Evolutionary conservation across 2,888 invertebrate species (phyloP).

Genomic region (Mythimna vitellina): DNA sequence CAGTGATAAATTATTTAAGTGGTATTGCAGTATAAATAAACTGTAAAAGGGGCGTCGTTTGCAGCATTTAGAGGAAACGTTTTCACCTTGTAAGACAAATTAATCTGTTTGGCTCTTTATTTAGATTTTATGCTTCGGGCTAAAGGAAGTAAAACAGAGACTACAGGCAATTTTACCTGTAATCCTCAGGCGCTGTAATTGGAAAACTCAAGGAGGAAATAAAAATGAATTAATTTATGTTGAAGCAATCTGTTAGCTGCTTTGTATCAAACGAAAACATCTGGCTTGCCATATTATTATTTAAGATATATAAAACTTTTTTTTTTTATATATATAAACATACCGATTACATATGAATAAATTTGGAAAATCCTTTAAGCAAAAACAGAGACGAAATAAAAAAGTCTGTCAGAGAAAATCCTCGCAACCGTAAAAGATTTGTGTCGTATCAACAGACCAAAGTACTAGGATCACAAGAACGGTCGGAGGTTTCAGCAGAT

Average conservation of each 20-base stretch:
- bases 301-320: too few species aligned
- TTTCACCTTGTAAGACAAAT: constrained; percentile 21
- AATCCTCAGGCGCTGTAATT: constrained; percentile 5
- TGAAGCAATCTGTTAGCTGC: neutral
- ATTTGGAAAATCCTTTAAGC: constrained; percentile 27
- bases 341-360: neutral
- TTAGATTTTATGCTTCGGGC: constrained; percentile 6
- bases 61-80: constrained; percentile 15
- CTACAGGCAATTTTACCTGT: constrained; percentile 6
- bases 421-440: constrained; percentile 26
- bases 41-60: constrained; percentile 21
- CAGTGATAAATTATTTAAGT: constrained; percentile 44
- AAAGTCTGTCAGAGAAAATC: constrained; percentile 32
- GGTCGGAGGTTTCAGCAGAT: constrained; percentile 66
- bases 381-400: constrained; percentile 27
- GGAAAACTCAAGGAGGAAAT: neutral
- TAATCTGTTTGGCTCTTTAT: constrained; percentile 3
- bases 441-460: constrained; percentile 36
- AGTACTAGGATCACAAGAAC: constrained; percentile 67
- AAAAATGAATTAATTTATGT: constrained; percentile 9
- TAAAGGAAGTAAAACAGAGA: constrained; percentile 5
- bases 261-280: neutral
- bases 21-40: constrained; percentile 42
- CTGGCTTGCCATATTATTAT: neutral
- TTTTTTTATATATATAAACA: neutral